phyloP scores from a whole-genome alignment of 1,140 invertebrate species.

The Drosophila leontia region DNA sequence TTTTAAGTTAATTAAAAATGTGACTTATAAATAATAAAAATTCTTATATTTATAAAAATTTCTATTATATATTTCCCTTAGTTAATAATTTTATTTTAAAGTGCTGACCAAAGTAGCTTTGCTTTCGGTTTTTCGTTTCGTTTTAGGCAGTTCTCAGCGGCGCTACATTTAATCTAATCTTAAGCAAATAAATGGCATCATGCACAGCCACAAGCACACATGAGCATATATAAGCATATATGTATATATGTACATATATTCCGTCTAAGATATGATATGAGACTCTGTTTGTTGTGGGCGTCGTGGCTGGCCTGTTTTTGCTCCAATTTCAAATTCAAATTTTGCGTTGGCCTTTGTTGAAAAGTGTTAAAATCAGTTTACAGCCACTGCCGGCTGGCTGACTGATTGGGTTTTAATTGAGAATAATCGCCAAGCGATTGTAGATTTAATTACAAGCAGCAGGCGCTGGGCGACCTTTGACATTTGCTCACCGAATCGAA shows the following conservation, averaged over 20 bases:
- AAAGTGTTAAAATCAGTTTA: constrained; percentile 51
- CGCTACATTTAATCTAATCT: constrained; percentile 76
- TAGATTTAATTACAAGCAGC: constrained; percentile 28
- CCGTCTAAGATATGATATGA: constrained; percentile 54
- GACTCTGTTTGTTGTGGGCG: constrained; percentile 53
- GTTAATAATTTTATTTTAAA: constrained; percentile 17
- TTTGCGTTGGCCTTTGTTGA: constrained; percentile 23
- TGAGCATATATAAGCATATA: constrained; percentile 8
- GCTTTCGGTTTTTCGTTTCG: constrained; percentile 9
- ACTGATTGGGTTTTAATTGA: constrained; percentile 77
- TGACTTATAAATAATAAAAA: neutral
- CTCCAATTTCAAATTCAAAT: neutral
- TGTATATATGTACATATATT: constrained; percentile 16
- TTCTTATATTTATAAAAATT: neutral
- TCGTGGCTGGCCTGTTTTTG: constrained; percentile 13
- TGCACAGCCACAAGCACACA: constrained; percentile 19
- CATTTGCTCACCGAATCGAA: constrained; percentile 8
- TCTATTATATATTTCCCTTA: neutral
- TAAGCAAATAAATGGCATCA: constrained; percentile 49
- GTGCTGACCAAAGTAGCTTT: constrained; percentile 19
- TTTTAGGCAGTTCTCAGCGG: constrained; percentile 43
- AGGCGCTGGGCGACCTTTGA: constrained; percentile 21
- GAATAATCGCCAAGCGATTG: constrained; percentile 54
- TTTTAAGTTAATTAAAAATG: neutral
- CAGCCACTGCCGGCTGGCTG: constrained; percentile 35